Evolutionary conservation across 2,113 vertebrate genomes (phyloP), one percentile per base, ranked within the genome.

Genomic region (Oreochromis tanganicae): DNA sequence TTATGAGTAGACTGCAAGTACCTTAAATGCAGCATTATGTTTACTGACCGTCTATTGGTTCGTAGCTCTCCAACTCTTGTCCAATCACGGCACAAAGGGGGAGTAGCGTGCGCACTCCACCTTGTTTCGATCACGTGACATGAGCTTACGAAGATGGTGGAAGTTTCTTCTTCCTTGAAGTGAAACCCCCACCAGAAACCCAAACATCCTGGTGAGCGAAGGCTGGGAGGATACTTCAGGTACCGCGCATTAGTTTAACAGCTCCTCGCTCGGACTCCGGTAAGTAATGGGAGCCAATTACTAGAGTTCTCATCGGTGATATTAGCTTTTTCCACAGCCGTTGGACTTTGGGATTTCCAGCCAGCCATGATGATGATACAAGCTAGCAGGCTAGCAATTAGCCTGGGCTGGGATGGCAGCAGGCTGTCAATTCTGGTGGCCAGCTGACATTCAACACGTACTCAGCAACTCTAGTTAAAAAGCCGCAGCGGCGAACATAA

Each of bases 121-220:
- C 94, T 95, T 93, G 93, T 94, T 93, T 95, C 92, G 88, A 87
- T 96, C 95, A 96, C 93, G 92, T 96, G 96, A 95, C 85, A 54
- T 46, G 19, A 83, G 88, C 86, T 79, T 57, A 79, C 78, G 95
- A 95, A 94, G 93, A 94, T 96, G 95, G 95, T 96, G 94, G 95
- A 96, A 96, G 95, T 96, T 96, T 95, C 79, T 91, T 85, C 83
- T 94, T 91, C 90, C 91, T 92, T 80, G 89, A 91, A 92, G 93
- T 95, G 89, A 94, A 92, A 11, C 87, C 78, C 80, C 81, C 83
- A 89, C 88, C 61, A 55, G 82, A 92, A 91, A 92, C 75, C 91
- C 9, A 87, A 93, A 93, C 89, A 93, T 61, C 52, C 63, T 12
- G 59, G 56, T 19, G 9, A 71, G 66, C 9, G 29, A 80, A 68